These are phyloP conservation scores for Pomatorhinus ruficollis DNA, from an alignment of 2,113 vertebrate species.

Conservation along the genomic window DNA sequence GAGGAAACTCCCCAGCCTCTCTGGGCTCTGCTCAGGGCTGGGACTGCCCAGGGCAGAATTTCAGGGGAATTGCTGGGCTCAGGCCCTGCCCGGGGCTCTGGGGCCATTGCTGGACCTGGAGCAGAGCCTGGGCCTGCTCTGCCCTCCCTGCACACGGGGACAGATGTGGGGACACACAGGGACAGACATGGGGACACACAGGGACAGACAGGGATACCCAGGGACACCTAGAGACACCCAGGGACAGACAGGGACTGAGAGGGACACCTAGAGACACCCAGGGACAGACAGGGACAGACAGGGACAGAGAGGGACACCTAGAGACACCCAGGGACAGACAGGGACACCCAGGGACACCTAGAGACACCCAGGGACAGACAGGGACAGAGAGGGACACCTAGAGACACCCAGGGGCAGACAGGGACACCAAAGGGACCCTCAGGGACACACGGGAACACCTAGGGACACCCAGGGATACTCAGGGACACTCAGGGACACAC, in stretches of 20 bases:
- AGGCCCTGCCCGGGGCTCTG: fast-evolving
- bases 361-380: not conserved
- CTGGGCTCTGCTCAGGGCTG: not conserved
- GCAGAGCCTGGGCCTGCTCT: not conserved
- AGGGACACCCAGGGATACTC: not conserved
- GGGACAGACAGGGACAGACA: too few relatives aligned
- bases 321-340: too few relatives aligned
- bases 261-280: too few relatives aligned
- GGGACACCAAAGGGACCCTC: too few relatives aligned
- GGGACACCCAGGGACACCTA: not conserved
- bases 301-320: too few relatives aligned
- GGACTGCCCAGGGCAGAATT: not conserved
- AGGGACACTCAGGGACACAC: too few relatives aligned
- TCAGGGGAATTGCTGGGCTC: not conserved
- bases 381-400: fast-evolving
- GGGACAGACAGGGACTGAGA: not conserved
- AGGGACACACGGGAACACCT: not conserved
- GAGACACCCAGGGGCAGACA: fast-evolving
- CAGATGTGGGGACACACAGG: too few relatives aligned
- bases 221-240: not conserved
- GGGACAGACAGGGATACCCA: fast-evolving
- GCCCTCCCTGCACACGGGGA: not conserved
- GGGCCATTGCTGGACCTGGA: not conserved
- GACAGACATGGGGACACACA: not conserved
- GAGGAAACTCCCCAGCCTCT: fast-evolving